These are phyloP conservation scores for Neoarius graeffei DNA, from an alignment of 2,113 vertebrate genomes.

Conservation along the genomic window DNA sequence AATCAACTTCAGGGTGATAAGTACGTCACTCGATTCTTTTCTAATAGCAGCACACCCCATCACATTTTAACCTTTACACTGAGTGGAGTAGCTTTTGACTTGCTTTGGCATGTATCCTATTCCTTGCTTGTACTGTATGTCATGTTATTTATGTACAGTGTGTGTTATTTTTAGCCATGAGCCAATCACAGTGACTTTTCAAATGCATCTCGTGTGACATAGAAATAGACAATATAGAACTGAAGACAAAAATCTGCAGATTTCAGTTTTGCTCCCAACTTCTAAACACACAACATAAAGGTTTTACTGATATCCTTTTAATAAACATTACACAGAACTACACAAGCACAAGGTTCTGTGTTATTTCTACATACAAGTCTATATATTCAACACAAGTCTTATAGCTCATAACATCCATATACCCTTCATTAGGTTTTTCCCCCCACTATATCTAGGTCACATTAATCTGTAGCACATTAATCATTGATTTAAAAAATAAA, in stretches of 20 bases:
- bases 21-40: neutral
- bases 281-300: neutral
- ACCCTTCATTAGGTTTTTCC: neutral
- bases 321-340: neutral
- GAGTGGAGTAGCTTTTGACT: neutral
- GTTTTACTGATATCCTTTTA: neutral
- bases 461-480: slow-evolving; percentile 34
- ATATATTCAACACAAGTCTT: neutral
- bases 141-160: neutral
- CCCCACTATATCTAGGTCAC: slow-evolving; percentile 32
- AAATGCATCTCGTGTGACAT: neutral
- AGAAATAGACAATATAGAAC: too few species aligned
- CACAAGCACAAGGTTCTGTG: neutral
- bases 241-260: neutral
- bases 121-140: neutral
- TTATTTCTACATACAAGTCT: neutral
- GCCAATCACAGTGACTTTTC: neutral
- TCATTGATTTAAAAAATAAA: slow-evolving; percentile 12
- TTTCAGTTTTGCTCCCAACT: neutral
- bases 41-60: neutral
- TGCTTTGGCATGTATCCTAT: neutral
- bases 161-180: neutral
- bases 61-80: neutral
- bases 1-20: neutral
- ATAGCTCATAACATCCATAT: neutral